Evolutionary conservation across 2,113 vertebrate species (phyloP), one percentile per base, ranked within the genome.

Genomic region (Rhinogobius similis): DNA sequence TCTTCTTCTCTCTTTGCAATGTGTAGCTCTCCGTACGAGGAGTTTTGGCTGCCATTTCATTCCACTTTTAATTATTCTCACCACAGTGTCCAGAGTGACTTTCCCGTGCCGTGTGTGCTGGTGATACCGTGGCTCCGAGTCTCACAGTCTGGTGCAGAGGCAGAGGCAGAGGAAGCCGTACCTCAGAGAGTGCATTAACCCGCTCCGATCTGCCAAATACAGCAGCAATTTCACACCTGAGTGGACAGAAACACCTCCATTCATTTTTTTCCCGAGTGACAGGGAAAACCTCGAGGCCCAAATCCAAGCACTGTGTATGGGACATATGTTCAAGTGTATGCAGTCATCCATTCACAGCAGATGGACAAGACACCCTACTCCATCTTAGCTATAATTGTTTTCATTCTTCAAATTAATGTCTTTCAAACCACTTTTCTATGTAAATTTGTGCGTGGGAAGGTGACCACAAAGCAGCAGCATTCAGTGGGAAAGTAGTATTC

Each of bases 191-290:
- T 86, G 76, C 87, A 86, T 90, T 89, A 91, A 89, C 87, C 85
- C 53, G 32, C 71, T 36, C 82, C 66, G 56, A 82, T 86, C 82
- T 88, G 81, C 85, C 90, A 90, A 89, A 90, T 84, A 80, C 88
- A 87, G 84, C 86, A 83, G 87, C 83, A 93, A 91, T 92, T 92
- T 90, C 89, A 89, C 85, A 90, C 87, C 87, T 85, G 84, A 89
- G 80, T 78, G 78, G 85, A 82, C 82, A 81, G 87, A 87, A 91
- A 90, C 89, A 89, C 72, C 83, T 83, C 85, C 82, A 84, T 85
- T 90, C 55, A 68, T 92, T 90, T 83, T 56, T 70, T 70, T 74
- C 70, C 52, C 52, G 5, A 10, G 71, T 83, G 86, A 90, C 88
- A 76, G 83, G 77, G 41, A 72, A 79, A 79, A 83, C 38, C 71